A percentile compares a stretch with the other conserved stretches of the same genome.
phyloP scores from a whole-genome alignment of 2,888 invertebrate species.

The Exocentrus adspersus region DNA sequence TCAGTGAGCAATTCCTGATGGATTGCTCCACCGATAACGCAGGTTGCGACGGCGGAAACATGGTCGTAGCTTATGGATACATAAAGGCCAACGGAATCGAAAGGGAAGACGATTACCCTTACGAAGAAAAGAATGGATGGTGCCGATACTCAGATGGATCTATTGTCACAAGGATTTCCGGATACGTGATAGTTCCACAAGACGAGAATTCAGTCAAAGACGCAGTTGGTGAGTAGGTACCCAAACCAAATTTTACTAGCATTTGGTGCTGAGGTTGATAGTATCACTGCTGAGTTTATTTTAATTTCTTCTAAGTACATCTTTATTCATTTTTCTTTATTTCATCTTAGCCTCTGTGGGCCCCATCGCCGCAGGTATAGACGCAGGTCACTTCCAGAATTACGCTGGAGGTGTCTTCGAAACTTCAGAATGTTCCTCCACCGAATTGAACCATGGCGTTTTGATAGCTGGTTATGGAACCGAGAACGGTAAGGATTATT shows the following conservation, averaged over 20 bases:
- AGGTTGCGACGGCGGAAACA: conserved; percentile 41
- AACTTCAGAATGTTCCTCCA: conserved; percentile 14
- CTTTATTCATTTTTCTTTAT: conserved; percentile 64
- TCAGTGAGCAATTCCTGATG: conserved; percentile 45
- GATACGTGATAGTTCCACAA: neutral
- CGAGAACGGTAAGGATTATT: conserved; percentile 68
- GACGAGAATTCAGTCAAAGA: neutral
- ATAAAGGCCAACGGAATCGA: conserved; percentile 38
- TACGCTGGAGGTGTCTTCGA: conserved; percentile 82
- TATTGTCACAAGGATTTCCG: neutral
- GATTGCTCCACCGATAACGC: conserved; percentile 35
- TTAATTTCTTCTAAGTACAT: too few relatives aligned
- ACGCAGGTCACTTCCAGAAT: conserved; percentile 88
- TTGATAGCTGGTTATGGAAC: conserved; percentile 79
- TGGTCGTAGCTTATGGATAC: conserved; percentile 41
- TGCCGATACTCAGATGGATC: too few relatives aligned
- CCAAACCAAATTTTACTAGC: too few relatives aligned
- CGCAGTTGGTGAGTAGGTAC: conserved; percentile 68
- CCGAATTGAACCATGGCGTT: conserved; percentile 81
- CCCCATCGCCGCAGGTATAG: conserved; percentile 88
- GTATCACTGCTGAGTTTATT: too few relatives aligned
- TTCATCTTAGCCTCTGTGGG: conserved; percentile 79
- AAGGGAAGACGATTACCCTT: conserved; percentile 43
- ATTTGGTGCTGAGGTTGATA: neutral
- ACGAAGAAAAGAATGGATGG: conserved; percentile 24